Evolutionary conservation across 2,888 invertebrate species (phyloP).

Genomic region (Aleiodes testaceus): DNA sequence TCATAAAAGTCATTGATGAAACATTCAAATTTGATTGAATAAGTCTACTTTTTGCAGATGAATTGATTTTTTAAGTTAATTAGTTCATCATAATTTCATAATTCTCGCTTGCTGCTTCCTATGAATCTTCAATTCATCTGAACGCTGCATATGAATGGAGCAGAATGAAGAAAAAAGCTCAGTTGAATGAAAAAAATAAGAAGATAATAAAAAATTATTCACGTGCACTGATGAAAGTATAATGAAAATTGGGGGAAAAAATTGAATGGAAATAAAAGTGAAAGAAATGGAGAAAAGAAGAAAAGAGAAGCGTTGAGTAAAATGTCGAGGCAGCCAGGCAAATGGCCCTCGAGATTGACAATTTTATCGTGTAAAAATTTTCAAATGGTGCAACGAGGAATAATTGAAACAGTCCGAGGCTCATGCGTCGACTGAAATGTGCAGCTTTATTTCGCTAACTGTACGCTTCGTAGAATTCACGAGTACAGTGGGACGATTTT

Average conservation of each 20-base stretch:
- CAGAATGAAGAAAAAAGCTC: not conserved
- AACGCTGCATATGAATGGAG: not conserved
- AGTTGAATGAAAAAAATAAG: not conserved
- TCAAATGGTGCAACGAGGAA: slow-evolving; percentile 17
- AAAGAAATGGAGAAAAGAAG: not conserved
- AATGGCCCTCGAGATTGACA: slow-evolving; percentile 22
- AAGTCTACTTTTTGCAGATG: too few relatives aligned
- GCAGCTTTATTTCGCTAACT: slow-evolving; percentile 23
- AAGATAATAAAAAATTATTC: slow-evolving; percentile 10
- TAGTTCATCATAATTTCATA: too few relatives aligned
- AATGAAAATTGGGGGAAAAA: slow-evolving; percentile 15
- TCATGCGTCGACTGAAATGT: slow-evolving; percentile 25
- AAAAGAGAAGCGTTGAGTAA: slow-evolving; percentile 14
- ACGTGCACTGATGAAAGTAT: slow-evolving; percentile 7
- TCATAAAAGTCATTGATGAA: too few relatives aligned
- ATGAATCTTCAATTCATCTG: not conserved
- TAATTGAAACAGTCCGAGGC: slow-evolving; percentile 20
- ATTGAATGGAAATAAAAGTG: too few relatives aligned
- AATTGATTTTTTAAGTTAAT: too few relatives aligned
- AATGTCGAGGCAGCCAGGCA: slow-evolving; percentile 21
- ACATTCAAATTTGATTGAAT: too few relatives aligned
- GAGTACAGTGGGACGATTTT: slow-evolving; percentile 21
- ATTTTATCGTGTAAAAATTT: slow-evolving; percentile 27
- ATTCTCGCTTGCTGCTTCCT: too few relatives aligned
- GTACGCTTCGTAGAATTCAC: slow-evolving; percentile 20